A percentile compares a stretch with the other conserved stretches of the same genome.
Evolutionary conservation across 2,797 vertebrate species (phyloP).

Genomic region (Buceros bicornis): DNA sequence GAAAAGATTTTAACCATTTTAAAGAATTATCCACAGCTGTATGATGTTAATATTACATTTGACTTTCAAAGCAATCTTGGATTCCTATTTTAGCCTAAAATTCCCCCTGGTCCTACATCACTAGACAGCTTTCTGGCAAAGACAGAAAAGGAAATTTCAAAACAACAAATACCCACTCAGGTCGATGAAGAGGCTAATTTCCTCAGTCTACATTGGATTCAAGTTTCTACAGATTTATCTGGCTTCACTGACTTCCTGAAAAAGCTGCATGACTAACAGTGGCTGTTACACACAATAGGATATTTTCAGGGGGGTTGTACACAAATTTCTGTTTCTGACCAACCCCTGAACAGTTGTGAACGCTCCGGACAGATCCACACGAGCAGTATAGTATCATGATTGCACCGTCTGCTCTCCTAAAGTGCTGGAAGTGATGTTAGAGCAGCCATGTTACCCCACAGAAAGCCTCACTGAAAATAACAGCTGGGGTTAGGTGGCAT

Average conservation of each 20-base stretch:
- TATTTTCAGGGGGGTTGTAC: not conserved
- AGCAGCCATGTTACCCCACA: not conserved
- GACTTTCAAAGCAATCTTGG: not conserved
- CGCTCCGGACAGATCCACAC: not conserved
- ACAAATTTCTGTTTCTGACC: not conserved
- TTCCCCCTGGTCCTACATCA: not conserved
- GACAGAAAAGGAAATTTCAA: not conserved
- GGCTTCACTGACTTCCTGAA: not conserved
- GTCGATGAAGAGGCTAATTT: not conserved
- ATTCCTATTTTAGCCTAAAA: conserved; percentile 41
- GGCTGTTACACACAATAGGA: not conserved
- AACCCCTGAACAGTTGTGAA: not conserved
- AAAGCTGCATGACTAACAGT: not conserved
- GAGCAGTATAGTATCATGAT: not conserved
- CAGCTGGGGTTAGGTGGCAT: not conserved
- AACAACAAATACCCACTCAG: not conserved
- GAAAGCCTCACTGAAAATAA: not conserved
- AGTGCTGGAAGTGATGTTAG: not conserved
- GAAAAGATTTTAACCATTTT: not conserved
- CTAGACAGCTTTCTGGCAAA: not conserved
- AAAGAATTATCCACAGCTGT: not conserved
- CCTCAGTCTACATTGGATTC: not conserved
- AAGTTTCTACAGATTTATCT: not conserved
- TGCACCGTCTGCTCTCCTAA: not conserved
- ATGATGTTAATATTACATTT: not conserved